Evolutionary conservation across 2,797 vertebrate species (phyloP), one percentile per base, ranked within the genome.

Genomic region (Typhlichthys eigenmanni): DNA sequence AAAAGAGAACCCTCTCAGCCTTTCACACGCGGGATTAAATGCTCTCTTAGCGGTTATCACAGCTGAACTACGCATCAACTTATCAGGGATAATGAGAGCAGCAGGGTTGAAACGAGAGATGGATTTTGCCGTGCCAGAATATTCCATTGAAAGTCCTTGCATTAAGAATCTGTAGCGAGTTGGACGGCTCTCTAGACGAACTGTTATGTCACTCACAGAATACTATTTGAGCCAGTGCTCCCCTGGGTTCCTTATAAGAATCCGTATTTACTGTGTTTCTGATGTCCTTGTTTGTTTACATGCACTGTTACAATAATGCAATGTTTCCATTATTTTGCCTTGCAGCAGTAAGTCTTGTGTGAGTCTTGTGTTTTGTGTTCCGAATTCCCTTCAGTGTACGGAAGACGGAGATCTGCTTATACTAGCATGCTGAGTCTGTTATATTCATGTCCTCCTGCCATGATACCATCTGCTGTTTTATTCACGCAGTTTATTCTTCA

Each of bases 201-300:
- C 55, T 65, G 64, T 60, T 71, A 56, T 64, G 46, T 71, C 80
- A 62, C 71, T 84, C 76, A 74, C 68, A 78, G 53, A 71, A 69
- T 66, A 54, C 68, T 65, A 53, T 68, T 43, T 43, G 72, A 24
- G 5, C 19, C 16, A 24, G 19, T 59, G 9, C 47, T 67, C 49
- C 62, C 69, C 1, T 46, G 55, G 58, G 50, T 17, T 2, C 0
- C 32, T 19, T 55, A 17, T 72, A 38, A 57, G 32, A 51, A 62
- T 43, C 49, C 2, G 54, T 61, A 64, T 62, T 68, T 76, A 48
- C 52, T 60, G 1, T 3, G 13, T 51, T 34, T 48, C 59, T 54
- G 69, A 65, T 52, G 60, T 66, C 43, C 8, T 47, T 38, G 55
- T 60, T 69, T 49, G 57, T 74, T 53, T 51, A 53, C 49, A 43